Base-by-base conservation (phyloP, 2,797 vertebrate species). In the Cichlasoma orientale region DNA sequence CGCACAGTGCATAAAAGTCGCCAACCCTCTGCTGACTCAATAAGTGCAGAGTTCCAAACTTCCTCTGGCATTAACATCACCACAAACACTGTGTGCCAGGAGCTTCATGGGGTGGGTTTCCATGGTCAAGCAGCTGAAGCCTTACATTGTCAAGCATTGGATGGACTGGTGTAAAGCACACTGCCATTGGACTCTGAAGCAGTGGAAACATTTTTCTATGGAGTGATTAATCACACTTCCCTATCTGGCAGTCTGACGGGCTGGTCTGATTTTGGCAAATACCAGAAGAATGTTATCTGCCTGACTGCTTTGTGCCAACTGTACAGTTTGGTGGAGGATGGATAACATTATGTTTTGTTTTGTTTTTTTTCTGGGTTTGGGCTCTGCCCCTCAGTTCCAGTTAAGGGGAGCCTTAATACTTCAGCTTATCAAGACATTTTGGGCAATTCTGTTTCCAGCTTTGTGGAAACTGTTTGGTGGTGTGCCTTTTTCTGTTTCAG, bases 251-350 rank as follows among this genome's bases (percentile, higher is more conserved):
- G 38, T 66, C 38, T 27, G 14, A 66, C 25, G 3, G 38, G 23
- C 25, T 38, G 18, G 38, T 66, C 61, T 66, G 38, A 1, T 21
- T 66, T 66, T 27, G 61, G 23, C 38, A 27, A 47, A 66, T 27
- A 47, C 18, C 23, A 66, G 23, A 47, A 47, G 23, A 66, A 47
- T 47, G 41, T 66, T 27, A 47, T 41, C 25, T 47, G 41, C 61
- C 41, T 66, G n/a, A 69, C 23, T 66, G 23, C 18, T 66, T 27
- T 44, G 59, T 63, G 59, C 18, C 16, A 66, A 47, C 38, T 66
- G 14, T 44, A 66, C 23, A 44, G 38, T 66, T 66, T 66, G 3
- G 16, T 66, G 61, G 61, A 66, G 38, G 23, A 66, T 27, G 23
- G 23, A 12, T 2, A 27, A 66, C 9, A 6, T 21, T 66, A 4